Base-by-base conservation (phyloP, 2,113 vertebrate species). In the Carettochelys insculpta region DNA sequence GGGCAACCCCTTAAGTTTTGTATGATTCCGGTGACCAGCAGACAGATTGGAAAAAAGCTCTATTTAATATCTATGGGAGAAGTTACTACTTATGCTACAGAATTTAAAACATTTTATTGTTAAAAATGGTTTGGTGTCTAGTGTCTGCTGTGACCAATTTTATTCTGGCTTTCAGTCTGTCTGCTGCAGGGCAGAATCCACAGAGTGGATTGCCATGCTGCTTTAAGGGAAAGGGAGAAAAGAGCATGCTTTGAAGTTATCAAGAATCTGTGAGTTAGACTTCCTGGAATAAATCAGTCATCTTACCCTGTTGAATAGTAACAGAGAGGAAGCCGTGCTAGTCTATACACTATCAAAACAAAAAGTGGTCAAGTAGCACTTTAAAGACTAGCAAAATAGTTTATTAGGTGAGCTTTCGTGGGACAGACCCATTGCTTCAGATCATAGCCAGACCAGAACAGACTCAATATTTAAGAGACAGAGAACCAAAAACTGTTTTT, bases 11-110 rank as follows among this genome's bases (percentile, higher is more conserved):
- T 6, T 54, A 73, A 73, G 22, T 47, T 75, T 31, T 71, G n/a
- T 5, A 9, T 71, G 51, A 38, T 14, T 87, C 43, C 77, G 53
- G 51, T 80, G 9, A 25, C 24, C 8, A 2, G 45, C 43, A 8
- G 27, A 53, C 20, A 3, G 11, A 2, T n/a, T 3, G 17, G 50
- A 88, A 77, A 73, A 25, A 27, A 27, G 4, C n/a, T 93, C 29
- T 24, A 0, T 31, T 47, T 47, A 12, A 38, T 19, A 52, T 29
- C 13, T 71, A 43, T 19, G 22, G 47, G 19, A 29, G 73, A 65
- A 50, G 22, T n/a, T 2, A 0, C 9, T 90, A 25, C 5, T 34
- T 25, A 8, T 20, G 0, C 0, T 1, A n/a, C 48, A 31, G n/a
- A 75, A 34, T 83, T 43, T 58, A 50, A 80, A 43, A 41, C 9